Conservation (phyloP, 2,888 invertebrate species). For the Drosophila quinaria region DNA sequence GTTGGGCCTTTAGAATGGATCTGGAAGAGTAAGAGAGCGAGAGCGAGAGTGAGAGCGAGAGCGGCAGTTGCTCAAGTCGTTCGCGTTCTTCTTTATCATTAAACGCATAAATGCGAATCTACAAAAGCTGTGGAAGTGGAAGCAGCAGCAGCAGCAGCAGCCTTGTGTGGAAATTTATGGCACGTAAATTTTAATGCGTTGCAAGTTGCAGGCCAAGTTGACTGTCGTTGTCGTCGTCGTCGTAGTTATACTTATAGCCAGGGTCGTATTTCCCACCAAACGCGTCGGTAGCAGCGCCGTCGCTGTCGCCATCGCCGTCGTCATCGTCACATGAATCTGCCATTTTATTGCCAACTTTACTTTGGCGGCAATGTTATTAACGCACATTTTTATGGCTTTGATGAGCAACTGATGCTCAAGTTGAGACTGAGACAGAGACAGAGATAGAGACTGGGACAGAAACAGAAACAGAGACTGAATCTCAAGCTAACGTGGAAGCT, state of each 20-base stretch:
- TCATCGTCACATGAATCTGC: conserved; percentile 80
- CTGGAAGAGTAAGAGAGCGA: neutral
- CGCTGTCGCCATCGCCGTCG: conserved; percentile 50
- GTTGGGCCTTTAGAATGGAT: neutral
- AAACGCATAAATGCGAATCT: conserved; percentile 81
- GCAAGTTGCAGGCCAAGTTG: conserved; percentile 39
- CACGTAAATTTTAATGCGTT: conserved; percentile 80
- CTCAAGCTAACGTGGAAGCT: conserved; percentile 37
- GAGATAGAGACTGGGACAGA: conserved; percentile 4
- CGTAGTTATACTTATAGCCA: conserved; percentile 39
- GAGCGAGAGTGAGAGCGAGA: conserved; percentile 6
- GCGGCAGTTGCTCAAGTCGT: conserved; percentile 24
- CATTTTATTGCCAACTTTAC: conserved; percentile 79
- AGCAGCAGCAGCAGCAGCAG: conserved; percentile 51
- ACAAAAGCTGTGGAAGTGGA: conserved; percentile 46
- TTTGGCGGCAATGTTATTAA: conserved; percentile 83
- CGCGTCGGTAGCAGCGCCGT: conserved; percentile 64
- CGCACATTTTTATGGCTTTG: conserved; percentile 79
- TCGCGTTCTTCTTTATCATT: conserved; percentile 76
- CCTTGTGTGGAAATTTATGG: conserved; percentile 80
- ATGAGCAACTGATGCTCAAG: conserved; percentile 54
- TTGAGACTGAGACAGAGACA: conserved; percentile 9
- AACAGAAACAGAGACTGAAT: conserved; percentile 16
- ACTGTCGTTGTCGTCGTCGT: conserved; percentile 22
- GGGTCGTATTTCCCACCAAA: conserved; percentile 69